A percentile compares a stretch with the other conserved stretches of the same genome.
These are phyloP conservation scores for Prunella himalayana DNA, from an alignment of 2,113 vertebrate genomes.

Conservation along the genomic window DNA sequence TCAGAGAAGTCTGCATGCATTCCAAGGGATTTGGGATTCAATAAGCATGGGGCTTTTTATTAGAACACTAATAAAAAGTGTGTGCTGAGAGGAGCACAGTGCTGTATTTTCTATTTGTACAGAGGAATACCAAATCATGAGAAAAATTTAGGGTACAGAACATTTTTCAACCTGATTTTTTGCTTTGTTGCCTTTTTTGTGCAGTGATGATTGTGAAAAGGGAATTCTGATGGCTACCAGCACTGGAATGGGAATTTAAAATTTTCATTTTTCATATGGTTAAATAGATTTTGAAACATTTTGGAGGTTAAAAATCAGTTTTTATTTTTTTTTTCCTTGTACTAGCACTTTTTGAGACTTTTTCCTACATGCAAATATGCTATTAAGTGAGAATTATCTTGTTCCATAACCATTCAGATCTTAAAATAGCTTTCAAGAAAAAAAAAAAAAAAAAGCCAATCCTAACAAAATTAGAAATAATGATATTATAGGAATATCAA, in stretches of 20 bases:
- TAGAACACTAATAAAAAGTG: not conserved
- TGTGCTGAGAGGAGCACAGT: not conserved
- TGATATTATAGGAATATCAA: not conserved
- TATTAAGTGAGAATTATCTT: not conserved
- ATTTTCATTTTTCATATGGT: not conserved
- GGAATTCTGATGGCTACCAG: not conserved
- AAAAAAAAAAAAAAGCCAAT: not conserved
- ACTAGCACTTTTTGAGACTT: not conserved
- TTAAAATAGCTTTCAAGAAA: not conserved
- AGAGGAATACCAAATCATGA: not conserved
- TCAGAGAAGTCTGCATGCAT: rapidly evolving
- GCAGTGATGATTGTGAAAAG: not conserved
- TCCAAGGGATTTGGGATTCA: not conserved
- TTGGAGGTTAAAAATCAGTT: not conserved
- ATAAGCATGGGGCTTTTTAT: not conserved
- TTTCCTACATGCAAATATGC: not conserved
- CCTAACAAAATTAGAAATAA: not conserved
- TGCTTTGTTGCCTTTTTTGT: not conserved
- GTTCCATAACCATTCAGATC: not conserved
- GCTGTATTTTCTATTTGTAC: not conserved
- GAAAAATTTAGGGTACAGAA: not conserved
- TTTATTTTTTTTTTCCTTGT: not conserved
- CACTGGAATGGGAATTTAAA: not conserved
- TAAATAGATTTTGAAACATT: not conserved
- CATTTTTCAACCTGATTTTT: not conserved